Evolutionary conservation across 2,113 vertebrate species (phyloP), one percentile per base, ranked within the genome.

Genomic region (Nothocercus nigrocapillus): DNA sequence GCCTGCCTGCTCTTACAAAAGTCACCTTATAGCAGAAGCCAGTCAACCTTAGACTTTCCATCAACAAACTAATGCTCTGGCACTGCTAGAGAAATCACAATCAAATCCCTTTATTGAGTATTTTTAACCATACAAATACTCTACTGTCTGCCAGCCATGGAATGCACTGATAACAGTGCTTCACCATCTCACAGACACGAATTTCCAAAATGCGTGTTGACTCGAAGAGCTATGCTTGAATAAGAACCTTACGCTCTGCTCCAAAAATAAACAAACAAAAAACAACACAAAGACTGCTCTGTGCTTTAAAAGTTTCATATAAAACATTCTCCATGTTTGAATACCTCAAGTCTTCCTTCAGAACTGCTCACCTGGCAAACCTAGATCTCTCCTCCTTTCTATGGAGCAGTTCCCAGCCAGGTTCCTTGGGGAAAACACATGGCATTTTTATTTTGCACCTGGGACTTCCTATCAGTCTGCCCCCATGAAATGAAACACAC

Each of bases 31-130:
- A 84, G 81, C 54, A 89, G 56, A 73, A 78, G 7, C 27, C 63
- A 83, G 59, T 47, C 28, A 54, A 83, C 32, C 51, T 79, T 54
- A 72, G 63, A 74, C 70, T 95, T 74, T 8, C 61, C 40, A 64
- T 53, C 80, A 86, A 83, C 22, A 38, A 88, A 56, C 77, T 45
- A 83, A 36, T 59, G 82, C 42, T 86, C 20, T 68, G 81, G 84
- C 88, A 91, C 64, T 88, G 22, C 66, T 69, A 67, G 45, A 93
- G 76, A 94, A 90, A 83, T 63, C 62, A 78, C 53, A 88, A 83
- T 36, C 85, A 78, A 92, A 72, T 56, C 61, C 47, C 44, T 70
- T 74, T 14, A 54, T 76, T 34, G 11, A 40, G 30, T 47, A 58
- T 75, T 90, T 85, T 82, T 74, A 78, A 56, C 11, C 49, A 68